These are phyloP conservation scores for Pteronura brasiliensis DNA, from an alignment of 2,113 vertebrate genomes.

Conservation along the genomic window DNA sequence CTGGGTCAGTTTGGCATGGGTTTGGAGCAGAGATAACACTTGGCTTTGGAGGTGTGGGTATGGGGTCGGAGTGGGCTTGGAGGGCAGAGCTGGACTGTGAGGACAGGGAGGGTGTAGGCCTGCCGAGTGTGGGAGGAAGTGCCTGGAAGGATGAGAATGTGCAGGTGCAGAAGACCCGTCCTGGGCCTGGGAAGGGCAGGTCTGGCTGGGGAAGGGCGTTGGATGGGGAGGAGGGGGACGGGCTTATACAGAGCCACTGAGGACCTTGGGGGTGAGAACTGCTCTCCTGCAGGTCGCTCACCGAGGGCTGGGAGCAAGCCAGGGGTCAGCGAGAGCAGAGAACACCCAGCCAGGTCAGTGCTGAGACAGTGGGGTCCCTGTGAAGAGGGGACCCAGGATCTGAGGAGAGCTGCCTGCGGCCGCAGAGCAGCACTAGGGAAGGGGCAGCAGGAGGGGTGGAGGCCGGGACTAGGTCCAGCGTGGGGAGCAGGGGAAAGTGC, in stretches of 20 bases:
- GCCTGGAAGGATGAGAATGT: fast-evolving
- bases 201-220: neutral
- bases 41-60: neutral
- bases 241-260: no score
- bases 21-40: neutral
- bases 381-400: neutral
- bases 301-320: neutral
- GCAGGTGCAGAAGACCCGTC: neutral
- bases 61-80: neutral
- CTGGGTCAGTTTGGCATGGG: neutral
- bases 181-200: neutral
- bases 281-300: neutral
- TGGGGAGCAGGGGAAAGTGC: neutral
- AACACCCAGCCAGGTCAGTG: fast-evolving
- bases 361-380: fast-evolving
- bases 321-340: neutral
- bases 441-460: fast-evolving
- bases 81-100: neutral
- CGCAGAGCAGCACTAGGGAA: fast-evolving
- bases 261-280: neutral
- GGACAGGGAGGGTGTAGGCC: neutral
- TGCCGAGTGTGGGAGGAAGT: neutral
- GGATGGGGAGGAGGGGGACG: no score
- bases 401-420: neutral
- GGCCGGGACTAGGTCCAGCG: neutral